Base-by-base conservation (phyloP, 2,888 invertebrate species). In the Sisyra nigra region DNA sequence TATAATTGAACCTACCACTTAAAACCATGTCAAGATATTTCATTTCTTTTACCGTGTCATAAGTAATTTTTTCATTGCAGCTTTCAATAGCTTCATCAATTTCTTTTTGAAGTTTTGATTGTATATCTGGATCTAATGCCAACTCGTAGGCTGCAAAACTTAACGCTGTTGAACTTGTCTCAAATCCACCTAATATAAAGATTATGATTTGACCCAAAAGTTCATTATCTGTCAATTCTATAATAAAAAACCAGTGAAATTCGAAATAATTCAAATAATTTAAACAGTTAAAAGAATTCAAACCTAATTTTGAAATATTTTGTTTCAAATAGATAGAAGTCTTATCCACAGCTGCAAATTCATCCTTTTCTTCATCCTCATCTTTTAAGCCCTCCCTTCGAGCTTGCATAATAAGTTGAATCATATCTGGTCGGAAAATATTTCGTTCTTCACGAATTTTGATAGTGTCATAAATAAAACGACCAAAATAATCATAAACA, bases 1-100 rank as follows among this genome's bases (percentile, higher is more conserved):
- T n/a, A n/a, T n/a, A n/a, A n/a, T n/a, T n/a, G n/a, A n/a, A 32
- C 24, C 17, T 29, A 45, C 45, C 45, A 45, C 38, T 45, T 40
- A 45, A 14, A 15, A 45, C 45, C 45, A 45, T 45, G 24, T 45
- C 45, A 11, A 45, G 32, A 37, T 45, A 45, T 40, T 45, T 43
- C 36, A 42, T 40, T 36, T 45, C 40, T 33, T 43, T 3, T 11
- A 45, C 10, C 10, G 39, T 24, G 30, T 45, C 45, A 15, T 45
- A 45, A 1, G 39, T 34, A 17, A 43, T 34, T 36, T 40, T 39
- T 13, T n/a, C 24, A n/a, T 41, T 40, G 19, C 13, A 24, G 36
- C 43, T 36, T 39, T 43, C 19, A n/a, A 45, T 35, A 9, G 43
- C 35, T 10, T 42, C 42, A 37, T 45, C 45, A 11, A 45, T 43